Evolutionary conservation across 2,113 vertebrate genomes (phyloP), one percentile per base, ranked within the genome.

Genomic region (Balaeniceps rex): DNA sequence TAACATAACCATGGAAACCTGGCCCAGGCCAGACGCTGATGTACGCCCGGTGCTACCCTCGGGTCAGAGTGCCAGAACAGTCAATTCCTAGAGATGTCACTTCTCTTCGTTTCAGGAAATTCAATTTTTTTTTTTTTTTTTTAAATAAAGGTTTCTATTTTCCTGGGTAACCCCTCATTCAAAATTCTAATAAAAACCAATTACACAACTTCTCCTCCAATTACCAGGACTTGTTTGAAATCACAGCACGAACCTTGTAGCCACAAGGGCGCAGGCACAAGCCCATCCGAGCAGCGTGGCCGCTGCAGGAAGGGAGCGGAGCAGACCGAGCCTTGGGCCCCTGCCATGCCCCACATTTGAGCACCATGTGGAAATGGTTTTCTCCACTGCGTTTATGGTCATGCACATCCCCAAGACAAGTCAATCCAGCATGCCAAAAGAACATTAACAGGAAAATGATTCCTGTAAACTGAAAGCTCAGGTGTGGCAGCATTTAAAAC

Each of bases 91-190:
- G 40, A 83, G 91, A 88, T 88, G 80, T 29, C 88, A 81, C 51
- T 91, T 60, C 58, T 90, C 33, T 46, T 42, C 64, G 47, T 26
- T 93, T 83, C 85, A 97, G 71, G 83, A 96, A 95, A 97, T 71
- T 65, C 82, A 81, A 58, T 14, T 55, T 15, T 12, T 54, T 38
- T 14, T 19, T 14, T 19, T 28, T 11, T 6, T 47, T 57, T 54
- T 34, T 42, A 34, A 87, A 83, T 28, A 64, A 33, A 88, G 19
- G 29, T 57, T 92, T 86, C 57, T 80, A n/a, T 47, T 92, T 95
- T 91, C 72, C 38, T 82, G 31, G 44, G 12, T 36, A 83, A 92
- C 47, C 25, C n/a, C 26, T 0, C 6, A 82, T 40, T 69, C 34
- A 44, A 54, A 86, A 72, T 1, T 6, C 31, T 4, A 76, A 65